Evolutionary conservation across 2,888 invertebrate species (phyloP).

Genomic region (Nephrotoma appendiculata): DNA sequence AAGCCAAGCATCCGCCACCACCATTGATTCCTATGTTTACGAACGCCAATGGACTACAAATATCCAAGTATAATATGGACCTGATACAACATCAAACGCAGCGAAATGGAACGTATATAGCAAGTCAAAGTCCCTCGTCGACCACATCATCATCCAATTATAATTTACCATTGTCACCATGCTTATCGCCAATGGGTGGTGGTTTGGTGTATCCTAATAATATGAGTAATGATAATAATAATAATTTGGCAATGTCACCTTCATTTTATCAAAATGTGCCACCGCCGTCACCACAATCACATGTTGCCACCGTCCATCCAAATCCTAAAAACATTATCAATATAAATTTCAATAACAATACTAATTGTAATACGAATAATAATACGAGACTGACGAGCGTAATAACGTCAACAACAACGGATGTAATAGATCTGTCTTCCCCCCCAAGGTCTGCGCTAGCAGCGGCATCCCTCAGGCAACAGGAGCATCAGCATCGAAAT

Average conservation of each 20-base stretch:
- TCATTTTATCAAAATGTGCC: background rate
- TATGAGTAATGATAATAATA: background rate
- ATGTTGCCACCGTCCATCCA: background rate
- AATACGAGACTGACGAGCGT: conserved; percentile 10
- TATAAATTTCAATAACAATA: conserved; percentile 1
- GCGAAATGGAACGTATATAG: background rate
- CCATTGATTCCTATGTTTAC: conserved; percentile 4
- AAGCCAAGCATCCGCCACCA: background rate
- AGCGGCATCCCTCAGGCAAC: conserved; percentile 21
- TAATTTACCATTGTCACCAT: background rate
- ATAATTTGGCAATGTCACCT: background rate
- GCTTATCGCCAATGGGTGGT: background rate
- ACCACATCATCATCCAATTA: background rate
- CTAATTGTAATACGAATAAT: background rate
- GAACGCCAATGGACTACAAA: background rate
- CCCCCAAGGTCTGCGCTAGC: conserved; percentile 33
- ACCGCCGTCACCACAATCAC: background rate
- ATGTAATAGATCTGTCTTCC: conserved; percentile 37
- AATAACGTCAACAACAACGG: conserved; percentile 25
- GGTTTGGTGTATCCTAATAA: background rate
- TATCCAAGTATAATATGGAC: background rate
- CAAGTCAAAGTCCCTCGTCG: background rate
- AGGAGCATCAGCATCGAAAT: conserved; percentile 15
- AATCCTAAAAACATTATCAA: background rate
- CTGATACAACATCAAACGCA: background rate